A percentile compares a stretch with the other conserved stretches of the same genome.
Conservation (phyloP, 37 sponge, comb jelly and placozoan genomes). For the Diacarnus erythraeanus region DNA sequence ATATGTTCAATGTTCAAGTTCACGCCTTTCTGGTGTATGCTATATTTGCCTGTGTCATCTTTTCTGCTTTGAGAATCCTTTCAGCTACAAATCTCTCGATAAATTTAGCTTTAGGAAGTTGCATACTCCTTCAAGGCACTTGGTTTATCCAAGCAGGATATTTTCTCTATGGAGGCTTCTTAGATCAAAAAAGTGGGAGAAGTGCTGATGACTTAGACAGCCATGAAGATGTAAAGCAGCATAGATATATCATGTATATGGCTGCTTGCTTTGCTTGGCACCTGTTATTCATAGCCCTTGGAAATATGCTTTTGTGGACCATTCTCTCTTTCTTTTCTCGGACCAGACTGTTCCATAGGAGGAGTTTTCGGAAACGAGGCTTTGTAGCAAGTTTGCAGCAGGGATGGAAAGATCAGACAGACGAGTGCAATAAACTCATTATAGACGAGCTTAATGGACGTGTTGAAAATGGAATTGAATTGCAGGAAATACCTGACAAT, state of each 20-base stretch:
- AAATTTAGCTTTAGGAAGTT: conserved; percentile 30
- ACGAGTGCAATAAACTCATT: conserved; percentile 2
- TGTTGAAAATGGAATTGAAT: conserved; percentile 15
- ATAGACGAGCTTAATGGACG: conserved; percentile 10
- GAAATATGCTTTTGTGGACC: conserved; percentile 29
- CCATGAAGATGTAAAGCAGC: background rate
- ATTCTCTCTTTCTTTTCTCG: background rate
- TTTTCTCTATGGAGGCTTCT: conserved; percentile 18
- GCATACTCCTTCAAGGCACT: conserved; percentile 53
- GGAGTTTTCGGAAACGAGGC: background rate
- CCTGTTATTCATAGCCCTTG: conserved; percentile 18
- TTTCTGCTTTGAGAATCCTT: conserved; percentile 27
- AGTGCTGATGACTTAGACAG: background rate
- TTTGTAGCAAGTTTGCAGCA: background rate
- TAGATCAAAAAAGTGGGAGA: background rate
- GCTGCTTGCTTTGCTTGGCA: conserved; percentile 46
- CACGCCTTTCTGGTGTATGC: conserved; percentile 33
- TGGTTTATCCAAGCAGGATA: conserved; percentile 67
- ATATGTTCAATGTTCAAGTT: conserved; percentile 17
- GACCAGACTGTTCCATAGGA: background rate
- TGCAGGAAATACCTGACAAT: no score
- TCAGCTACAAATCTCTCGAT: conserved; percentile 36
- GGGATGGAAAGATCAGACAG: conserved; percentile 1
- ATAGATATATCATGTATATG: conserved; percentile 34
- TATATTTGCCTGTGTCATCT: conserved; percentile 30